These are phyloP conservation scores for Erebia ligea DNA, from an alignment of 2,888 invertebrate species.

Conservation along the genomic window DNA sequence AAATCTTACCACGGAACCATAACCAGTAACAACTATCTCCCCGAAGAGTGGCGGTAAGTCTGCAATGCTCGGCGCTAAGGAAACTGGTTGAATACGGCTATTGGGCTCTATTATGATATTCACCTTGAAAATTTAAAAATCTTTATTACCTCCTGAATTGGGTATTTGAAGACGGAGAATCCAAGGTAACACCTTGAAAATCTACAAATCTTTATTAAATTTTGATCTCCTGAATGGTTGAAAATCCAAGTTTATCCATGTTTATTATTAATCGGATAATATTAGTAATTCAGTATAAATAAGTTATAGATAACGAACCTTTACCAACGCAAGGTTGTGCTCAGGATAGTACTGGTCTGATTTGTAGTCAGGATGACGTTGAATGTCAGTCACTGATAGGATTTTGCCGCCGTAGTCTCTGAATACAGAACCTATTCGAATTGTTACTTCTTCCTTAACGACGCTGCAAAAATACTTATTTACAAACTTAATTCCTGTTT, in stretches of 20 bases:
- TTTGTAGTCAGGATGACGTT: conserved; percentile 68
- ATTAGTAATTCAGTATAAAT: no score
- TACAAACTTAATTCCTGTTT: neutral
- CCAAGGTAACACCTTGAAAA: conserved; percentile 58
- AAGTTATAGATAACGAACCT: conserved; percentile 50
- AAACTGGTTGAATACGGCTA: conserved; percentile 59
- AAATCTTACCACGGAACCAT: conserved; percentile 69
- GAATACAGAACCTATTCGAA: conserved; percentile 73
- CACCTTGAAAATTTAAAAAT: conserved; percentile 51
- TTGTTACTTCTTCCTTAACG: conserved; percentile 66
- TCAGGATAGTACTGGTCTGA: conserved; percentile 76
- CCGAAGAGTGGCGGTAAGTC: conserved; percentile 63
- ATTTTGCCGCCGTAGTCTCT: conserved; percentile 71
- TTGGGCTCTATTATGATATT: conserved; percentile 59
- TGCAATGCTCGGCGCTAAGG: conserved; percentile 53
- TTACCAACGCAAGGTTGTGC: conserved; percentile 73
- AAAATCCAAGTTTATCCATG: no score
- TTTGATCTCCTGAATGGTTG: no score
- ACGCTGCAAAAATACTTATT: conserved; percentile 52
- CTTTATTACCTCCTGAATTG: neutral
- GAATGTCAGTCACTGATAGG: conserved; percentile 61
- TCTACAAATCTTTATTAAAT: neutral
- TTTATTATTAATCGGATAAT: no score
- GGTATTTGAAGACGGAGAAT: no score
- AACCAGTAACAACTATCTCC: conserved; percentile 73